Evolutionary conservation across 1,140 invertebrate genomes (phyloP).

Genomic region (Procambarus virginalis): DNA sequence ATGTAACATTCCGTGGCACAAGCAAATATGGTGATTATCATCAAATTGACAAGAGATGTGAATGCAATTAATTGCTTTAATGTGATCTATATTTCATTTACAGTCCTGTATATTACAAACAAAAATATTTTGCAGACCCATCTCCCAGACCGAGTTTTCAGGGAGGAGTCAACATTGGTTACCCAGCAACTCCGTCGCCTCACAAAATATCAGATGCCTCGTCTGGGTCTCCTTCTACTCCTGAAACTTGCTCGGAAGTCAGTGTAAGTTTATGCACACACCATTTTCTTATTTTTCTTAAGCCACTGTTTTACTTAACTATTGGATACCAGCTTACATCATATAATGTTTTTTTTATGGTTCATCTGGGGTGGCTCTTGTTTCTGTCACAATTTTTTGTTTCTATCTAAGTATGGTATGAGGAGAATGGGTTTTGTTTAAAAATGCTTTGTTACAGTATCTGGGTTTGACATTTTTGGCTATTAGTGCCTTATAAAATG

Average conservation of each 20-base stretch:
- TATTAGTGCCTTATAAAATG: too few relatives aligned
- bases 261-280: conserved; percentile 51
- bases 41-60: too few relatives aligned
- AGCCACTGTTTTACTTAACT: background rate
- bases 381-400: too few relatives aligned
- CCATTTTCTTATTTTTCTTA: background rate
- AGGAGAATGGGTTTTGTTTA: too few relatives aligned
- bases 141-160: conserved; percentile 65
- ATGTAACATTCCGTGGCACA: too few relatives aligned
- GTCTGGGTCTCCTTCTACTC: conserved; percentile 69
- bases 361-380: background rate
- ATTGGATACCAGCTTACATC: background rate
- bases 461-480: too few relatives aligned
- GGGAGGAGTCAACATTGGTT: conserved; percentile 52
- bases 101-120: too few relatives aligned
- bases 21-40: too few relatives aligned
- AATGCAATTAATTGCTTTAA: too few relatives aligned
- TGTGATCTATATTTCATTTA: too few relatives aligned
- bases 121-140: conserved; percentile 24
- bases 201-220: conserved; percentile 70
- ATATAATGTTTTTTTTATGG: background rate
- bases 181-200: conserved; percentile 67
- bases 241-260: conserved; percentile 69
- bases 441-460: too few relatives aligned
- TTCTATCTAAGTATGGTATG: too few relatives aligned